Evolutionary conservation across 2,888 invertebrate species (phyloP).

Genomic region (Drepanosiphum platanoidis): DNA sequence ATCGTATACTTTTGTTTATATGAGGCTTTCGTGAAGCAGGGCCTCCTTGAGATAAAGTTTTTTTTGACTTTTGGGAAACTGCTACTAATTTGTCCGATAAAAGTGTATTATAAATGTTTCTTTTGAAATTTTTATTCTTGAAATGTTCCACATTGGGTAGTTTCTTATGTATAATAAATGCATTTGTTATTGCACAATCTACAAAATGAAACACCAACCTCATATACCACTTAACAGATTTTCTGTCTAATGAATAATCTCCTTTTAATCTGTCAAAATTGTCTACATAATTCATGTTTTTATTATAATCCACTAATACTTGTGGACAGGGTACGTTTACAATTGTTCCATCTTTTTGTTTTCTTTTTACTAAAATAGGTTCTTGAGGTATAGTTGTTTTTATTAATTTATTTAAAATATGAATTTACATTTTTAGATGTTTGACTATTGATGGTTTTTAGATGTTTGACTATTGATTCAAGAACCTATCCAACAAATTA

Average conservation of each 20-base stretch:
- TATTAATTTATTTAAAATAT: too few relatives aligned
- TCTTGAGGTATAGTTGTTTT: conserved; percentile 6
- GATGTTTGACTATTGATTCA: too few relatives aligned
- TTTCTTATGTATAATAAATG: conserved; percentile 9
- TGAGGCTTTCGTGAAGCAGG: conserved; percentile 49
- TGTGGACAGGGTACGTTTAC: conserved; percentile 16
- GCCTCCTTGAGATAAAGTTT: conserved; percentile 34
- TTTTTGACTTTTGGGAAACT: conserved; percentile 4
- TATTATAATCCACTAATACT: conserved; percentile 56
- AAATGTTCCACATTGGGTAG: not conserved
- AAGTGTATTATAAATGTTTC: not conserved
- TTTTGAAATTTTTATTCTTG: conserved; percentile 8
- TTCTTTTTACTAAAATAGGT: conserved; percentile 1
- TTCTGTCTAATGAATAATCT: not conserved
- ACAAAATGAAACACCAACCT: conserved; percentile 11
- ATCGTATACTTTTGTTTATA: conserved; percentile 45
- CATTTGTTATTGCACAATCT: not conserved
- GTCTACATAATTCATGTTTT: conserved; percentile 57
- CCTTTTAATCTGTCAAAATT: conserved; percentile 23
- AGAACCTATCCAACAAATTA: too few relatives aligned
- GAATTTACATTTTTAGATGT: too few relatives aligned
- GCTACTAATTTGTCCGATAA: not conserved
- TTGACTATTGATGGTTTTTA: too few relatives aligned
- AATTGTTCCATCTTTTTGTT: conserved; percentile 21
- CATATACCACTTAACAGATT: not conserved